phyloP scores from a whole-genome alignment of 1,140 invertebrate genomes.

The Lamellibrachia luymesi region DNA sequence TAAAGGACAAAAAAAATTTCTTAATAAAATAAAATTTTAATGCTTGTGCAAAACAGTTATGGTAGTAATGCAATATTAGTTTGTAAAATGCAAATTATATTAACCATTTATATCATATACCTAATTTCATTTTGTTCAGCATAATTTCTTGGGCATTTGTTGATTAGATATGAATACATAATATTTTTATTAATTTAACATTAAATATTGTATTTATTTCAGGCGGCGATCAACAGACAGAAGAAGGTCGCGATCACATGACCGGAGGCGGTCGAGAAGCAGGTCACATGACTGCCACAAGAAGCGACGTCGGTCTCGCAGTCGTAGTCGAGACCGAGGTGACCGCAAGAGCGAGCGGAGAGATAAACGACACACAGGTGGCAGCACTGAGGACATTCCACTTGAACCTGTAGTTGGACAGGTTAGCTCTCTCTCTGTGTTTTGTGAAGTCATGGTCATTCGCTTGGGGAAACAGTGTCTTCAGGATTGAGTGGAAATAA shows the following conservation, averaged over 20 bases:
- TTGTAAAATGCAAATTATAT: too few relatives aligned
- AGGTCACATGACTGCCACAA: slow-evolving; percentile 37
- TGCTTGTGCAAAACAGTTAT: too few relatives aligned
- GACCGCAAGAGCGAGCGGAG: slow-evolving; percentile 25
- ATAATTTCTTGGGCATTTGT: neutral
- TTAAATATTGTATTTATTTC: neutral
- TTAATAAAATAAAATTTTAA: too few relatives aligned
- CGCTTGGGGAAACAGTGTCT: too few relatives aligned
- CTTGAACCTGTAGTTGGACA: slow-evolving; percentile 61
- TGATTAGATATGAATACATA: neutral
- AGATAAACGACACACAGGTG: neutral
- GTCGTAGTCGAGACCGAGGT: slow-evolving; percentile 30
- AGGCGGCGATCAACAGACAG: slow-evolving; percentile 11
- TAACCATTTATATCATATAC: too few relatives aligned
- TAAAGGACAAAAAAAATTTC: too few relatives aligned
- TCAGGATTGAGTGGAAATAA: too few relatives aligned
- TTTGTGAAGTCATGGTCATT: slow-evolving; percentile 53
- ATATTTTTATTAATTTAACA: neutral
- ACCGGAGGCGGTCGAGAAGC: slow-evolving; percentile 33
- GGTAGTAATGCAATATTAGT: too few relatives aligned
- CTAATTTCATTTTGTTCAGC: neutral
- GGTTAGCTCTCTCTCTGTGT: neutral
- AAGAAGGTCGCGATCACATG: slow-evolving; percentile 6
- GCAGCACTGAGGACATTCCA: slow-evolving; percentile 53
- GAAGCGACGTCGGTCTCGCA: slow-evolving; percentile 30